Conservation (phyloP, 2,113 vertebrate genomes). For the Apus apus region DNA sequence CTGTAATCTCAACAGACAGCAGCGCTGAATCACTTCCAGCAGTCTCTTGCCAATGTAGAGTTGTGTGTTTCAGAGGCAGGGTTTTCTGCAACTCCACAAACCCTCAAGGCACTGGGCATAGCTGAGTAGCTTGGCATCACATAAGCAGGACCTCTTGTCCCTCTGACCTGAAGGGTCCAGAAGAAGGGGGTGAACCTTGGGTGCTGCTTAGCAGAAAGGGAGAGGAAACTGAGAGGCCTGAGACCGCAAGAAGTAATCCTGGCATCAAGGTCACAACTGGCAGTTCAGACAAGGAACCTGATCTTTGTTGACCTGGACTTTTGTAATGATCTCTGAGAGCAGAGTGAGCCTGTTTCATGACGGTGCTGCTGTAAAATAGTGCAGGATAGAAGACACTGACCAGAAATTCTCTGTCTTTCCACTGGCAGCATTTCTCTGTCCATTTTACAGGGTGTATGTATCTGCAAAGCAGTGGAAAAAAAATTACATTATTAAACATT, state of each 20-base stretch:
- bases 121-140: background rate
- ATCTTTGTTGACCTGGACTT: background rate
- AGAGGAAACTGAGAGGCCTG: background rate
- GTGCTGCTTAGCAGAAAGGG: background rate
- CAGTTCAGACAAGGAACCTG: background rate
- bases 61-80: background rate
- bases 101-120: fast-evolving
- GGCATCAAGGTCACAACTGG: background rate
- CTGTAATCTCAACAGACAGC: slow-evolving; percentile 14
- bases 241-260: background rate
- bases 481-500: background rate
- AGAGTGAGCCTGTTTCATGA: background rate
- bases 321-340: background rate
- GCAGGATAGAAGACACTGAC: background rate
- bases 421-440: background rate
- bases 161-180: fast-evolving
- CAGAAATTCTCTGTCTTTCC: background rate
- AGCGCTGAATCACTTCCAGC: background rate
- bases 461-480: slow-evolving; percentile 1
- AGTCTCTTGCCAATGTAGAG: background rate
- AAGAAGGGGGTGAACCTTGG: background rate
- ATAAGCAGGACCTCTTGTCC: fast-evolving
- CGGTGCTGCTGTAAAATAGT: background rate
- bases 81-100: background rate
- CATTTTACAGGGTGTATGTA: background rate